Conservation (phyloP, 2,888 invertebrate genomes). For the Ditylenchus weischeri region DNA sequence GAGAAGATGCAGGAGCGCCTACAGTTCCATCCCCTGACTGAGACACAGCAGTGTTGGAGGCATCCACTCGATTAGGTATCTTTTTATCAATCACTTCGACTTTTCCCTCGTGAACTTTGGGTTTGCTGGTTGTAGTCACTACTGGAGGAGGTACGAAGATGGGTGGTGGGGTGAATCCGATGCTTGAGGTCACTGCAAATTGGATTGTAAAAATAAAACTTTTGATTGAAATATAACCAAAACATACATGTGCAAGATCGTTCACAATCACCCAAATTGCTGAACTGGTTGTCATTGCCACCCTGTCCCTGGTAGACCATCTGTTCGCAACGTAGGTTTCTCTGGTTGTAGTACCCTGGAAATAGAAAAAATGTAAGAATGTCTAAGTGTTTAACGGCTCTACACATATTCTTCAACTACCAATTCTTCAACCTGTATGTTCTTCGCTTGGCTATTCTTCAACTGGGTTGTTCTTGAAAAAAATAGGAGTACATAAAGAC, state of each 20-base stretch:
- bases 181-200: conserved; percentile 8
- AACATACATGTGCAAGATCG: conserved; percentile 21
- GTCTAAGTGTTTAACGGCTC: too few species aligned
- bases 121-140: conserved; percentile 1
- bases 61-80: conserved; percentile 9
- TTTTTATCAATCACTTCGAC: conserved; percentile 7
- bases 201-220: not conserved
- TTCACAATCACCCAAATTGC: conserved; percentile 47
- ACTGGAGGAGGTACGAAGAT: conserved; percentile 1
- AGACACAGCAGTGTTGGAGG: conserved; percentile 17
- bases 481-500: too few species aligned
- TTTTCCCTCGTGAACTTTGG: not conserved
- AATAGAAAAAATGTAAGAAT: too few species aligned
- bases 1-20: conserved; percentile 23
- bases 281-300: conserved; percentile 55
- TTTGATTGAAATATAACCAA: not conserved
- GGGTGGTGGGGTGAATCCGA: conserved; percentile 1
- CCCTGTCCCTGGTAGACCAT: conserved; percentile 55
- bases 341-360: conserved; percentile 51
- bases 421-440: too few species aligned
- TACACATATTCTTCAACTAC: too few species aligned
- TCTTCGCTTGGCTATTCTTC: too few species aligned
- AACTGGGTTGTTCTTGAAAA: too few species aligned
- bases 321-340: conserved; percentile 56
- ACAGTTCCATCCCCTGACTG: conserved; percentile 16